Evolutionary conservation across 2,113 vertebrate species (phyloP), one percentile per base, ranked within the genome.

Genomic region (Sorex fumeus): DNA sequence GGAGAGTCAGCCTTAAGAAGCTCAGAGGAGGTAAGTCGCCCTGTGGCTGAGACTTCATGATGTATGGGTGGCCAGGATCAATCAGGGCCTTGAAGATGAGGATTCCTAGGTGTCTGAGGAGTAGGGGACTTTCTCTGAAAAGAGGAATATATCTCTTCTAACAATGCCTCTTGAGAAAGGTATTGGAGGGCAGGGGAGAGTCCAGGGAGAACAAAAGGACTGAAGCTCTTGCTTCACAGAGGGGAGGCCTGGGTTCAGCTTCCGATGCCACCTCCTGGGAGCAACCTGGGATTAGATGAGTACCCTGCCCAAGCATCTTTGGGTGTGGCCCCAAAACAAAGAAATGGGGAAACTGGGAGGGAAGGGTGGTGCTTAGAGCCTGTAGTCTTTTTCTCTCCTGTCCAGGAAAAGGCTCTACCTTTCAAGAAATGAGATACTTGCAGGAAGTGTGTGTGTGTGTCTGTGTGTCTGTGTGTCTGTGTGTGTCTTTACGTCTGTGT

Each of bases 271-370:
- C 50, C 16, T 53, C 50, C 50, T 53, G 50, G 50, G 50, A 53
- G 50, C 50, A 53, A 53, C 50, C 50, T 40, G 40, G 40, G 40
- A 40, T 40, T 40, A 40, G 7, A 40, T 40, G 40, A 40, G 40
- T 40, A 40, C 50, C 50, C 50, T 18, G 11, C 50, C 50, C 50
- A 15, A 53, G 50, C 50, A 53, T 9, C 50, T 15, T 18, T 53
- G 16, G 50, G 11, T 53, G 11, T 53, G 50, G 50, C 11, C 11
- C 50, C 50, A 53, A 53, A 53, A 53, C 50, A 16, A 50, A 53
- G 75, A 50, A 21, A 45, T 47, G 7, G 25, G 53, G 76, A 91
- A 88, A 66, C 87, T n/a, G 74, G 72, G 83, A 95, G 53, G 83
- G 40, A 7, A 28, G 74, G 69, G 83, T 94, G 53, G 83, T 34